Evolutionary conservation across 1,140 invertebrate genomes (phyloP), one percentile per base, ranked within the genome.

Genomic region (Aphelenchoides besseyi): DNA sequence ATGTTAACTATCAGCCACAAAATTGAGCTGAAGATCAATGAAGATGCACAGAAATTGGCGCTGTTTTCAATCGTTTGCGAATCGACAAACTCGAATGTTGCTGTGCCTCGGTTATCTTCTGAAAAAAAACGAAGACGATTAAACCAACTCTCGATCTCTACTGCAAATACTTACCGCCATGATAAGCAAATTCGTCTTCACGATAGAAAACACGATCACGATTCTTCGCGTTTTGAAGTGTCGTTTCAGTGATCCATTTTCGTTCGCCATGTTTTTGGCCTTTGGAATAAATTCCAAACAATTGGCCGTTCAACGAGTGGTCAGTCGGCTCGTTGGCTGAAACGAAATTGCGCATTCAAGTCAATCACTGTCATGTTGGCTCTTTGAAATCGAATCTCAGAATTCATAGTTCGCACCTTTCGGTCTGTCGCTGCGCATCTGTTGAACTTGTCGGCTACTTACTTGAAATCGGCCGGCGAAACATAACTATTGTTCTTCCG

Each of bases 391-490:
- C 55, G 5, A 59, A 59, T 18, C 5, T 23, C 55, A 8, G 18
- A 28, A 33, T 5, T 59, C 5, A 41, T 41, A 8, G 5, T 59
- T 8, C 18, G 23, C 18, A 5, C 5, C 18, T 18, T 59, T 59
- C 55, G 55, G 55, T 23, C 55, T 12, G 12, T 48, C 41, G 41
- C 41, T n/a, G n/a, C n/a, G n/a, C n/a, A 5, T 41, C n/a, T 41
- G 5, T 41, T 41, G 37, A 8, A 8, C 37, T 8, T 8, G 5
- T 41, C 37, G n/a, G n/a, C 5, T 8, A 59, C 55, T 59, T 23
- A 66, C 63, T 55, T 35, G 30, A 23, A 37, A 66, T 66, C 63
- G 36, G 63, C 36, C 36, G n/a, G 12, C 63, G 12, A 32, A 66
- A 66, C 63, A 66, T 66, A n/a, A 66, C 30, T 28, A 66, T 1